Percentiles rank a stretch among this genome's conserved stretches.
These are phyloP conservation scores for Osmerus eperlanus DNA, from an alignment of 2,113 vertebrate species.

Conservation along the genomic window DNA sequence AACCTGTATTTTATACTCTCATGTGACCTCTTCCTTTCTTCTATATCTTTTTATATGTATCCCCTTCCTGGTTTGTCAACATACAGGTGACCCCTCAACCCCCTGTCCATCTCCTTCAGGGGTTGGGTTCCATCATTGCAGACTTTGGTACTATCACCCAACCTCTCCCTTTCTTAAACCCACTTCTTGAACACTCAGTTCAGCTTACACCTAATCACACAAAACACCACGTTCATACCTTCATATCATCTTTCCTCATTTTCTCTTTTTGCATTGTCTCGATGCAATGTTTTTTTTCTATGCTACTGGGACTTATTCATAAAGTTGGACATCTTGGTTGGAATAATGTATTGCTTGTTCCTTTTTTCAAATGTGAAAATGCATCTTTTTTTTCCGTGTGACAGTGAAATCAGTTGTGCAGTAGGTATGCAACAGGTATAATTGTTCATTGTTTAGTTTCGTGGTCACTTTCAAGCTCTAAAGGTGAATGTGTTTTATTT, in stretches of 20 bases:
- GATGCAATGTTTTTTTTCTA: conserved; percentile 7
- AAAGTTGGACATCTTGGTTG: conserved; percentile 6
- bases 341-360: conserved; percentile 11
- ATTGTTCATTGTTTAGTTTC: no score
- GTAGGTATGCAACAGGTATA: no score
- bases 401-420: no score
- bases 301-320: conserved; percentile 27
- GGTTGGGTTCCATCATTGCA: conserved; percentile 36
- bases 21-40: conserved; percentile 39
- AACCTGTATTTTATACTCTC: conserved; percentile 41
- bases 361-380: conserved; percentile 14
- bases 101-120: conserved; percentile 38
- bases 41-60: conserved; percentile 44
- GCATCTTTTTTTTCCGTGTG: not conserved
- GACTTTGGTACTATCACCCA: conserved; percentile 53
- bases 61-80: conserved; percentile 37
- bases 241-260: not conserved
- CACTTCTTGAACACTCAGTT: conserved; percentile 8
- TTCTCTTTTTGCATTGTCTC: not conserved
- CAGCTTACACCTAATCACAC: not conserved
- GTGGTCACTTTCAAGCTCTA: no score
- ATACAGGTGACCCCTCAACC: conserved; percentile 41
- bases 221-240: not conserved
- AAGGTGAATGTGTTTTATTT: not conserved
- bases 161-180: conserved; percentile 25